A percentile compares a stretch with the other conserved stretches of the same genome.
phyloP scores from a whole-genome alignment of 2,113 vertebrate species.

The Ophthalmotilapia sp. region DNA sequence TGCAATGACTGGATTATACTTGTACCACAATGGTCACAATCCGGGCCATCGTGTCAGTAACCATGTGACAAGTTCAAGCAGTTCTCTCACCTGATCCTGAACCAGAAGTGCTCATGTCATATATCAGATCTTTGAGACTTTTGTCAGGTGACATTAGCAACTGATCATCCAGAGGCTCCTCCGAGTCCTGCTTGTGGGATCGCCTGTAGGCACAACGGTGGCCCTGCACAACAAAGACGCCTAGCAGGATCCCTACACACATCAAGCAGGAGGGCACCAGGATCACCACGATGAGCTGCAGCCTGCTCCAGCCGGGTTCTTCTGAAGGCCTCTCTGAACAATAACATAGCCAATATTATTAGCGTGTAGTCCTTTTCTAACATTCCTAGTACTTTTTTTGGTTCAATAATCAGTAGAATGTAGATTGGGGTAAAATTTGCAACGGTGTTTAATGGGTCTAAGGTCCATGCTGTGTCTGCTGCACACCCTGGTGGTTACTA shows the following conservation, averaged over 20 bases:
- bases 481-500: constrained; percentile 53
- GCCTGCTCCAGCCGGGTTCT: constrained; percentile 44
- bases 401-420: background rate
- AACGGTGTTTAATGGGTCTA: background rate
- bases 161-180: constrained; percentile 82
- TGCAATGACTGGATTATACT: background rate
- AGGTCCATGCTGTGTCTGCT: background rate
- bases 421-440: background rate
- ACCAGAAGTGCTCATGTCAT: constrained; percentile 88
- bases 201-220: constrained; percentile 64
- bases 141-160: constrained; percentile 76
- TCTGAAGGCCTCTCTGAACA: constrained; percentile 53
- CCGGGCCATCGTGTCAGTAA: background rate
- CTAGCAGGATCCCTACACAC: constrained; percentile 68
- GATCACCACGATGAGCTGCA: constrained; percentile 70
- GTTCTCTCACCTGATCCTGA: constrained; percentile 85
- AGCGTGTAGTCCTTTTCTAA: background rate
- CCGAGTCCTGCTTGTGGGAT: constrained; percentile 72
- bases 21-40: background rate
- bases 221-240: constrained; percentile 61
- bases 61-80: background rate
- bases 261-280: constrained; percentile 77
- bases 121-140: constrained; percentile 88
- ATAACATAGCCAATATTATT: background rate
- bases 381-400: background rate